A percentile compares a stretch with the other conserved stretches of the same genome.
phyloP scores from a whole-genome alignment of 2,888 invertebrate species.

The Hesperia comma region DNA sequence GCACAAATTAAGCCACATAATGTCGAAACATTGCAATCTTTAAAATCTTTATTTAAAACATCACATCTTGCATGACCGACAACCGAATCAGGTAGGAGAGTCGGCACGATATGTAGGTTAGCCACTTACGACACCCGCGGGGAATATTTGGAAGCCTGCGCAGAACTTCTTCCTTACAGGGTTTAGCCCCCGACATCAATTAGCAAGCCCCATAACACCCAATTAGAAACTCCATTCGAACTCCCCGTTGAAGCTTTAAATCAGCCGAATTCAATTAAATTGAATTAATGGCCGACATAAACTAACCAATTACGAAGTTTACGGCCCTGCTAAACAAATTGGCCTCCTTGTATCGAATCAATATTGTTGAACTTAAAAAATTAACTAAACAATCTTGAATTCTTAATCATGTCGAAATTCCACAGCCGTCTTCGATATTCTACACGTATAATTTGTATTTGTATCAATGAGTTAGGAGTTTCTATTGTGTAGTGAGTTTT shows the following conservation, averaged over 20 bases:
- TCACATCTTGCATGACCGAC: too few relatives aligned
- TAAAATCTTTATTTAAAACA: too few relatives aligned
- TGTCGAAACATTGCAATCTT: too few relatives aligned
- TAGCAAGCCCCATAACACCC: slow-evolving; percentile 12
- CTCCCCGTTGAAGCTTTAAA: slow-evolving; percentile 27
- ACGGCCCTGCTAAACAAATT: slow-evolving; percentile 45
- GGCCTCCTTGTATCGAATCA: slow-evolving; percentile 21
- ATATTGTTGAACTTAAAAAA: background rate
- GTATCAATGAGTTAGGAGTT: too few relatives aligned
- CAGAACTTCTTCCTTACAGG: slow-evolving; percentile 1
- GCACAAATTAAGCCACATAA: too few relatives aligned
- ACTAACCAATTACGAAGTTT: slow-evolving; percentile 51
- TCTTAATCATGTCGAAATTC: background rate
- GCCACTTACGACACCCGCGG: background rate
- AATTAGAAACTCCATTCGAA: slow-evolving; percentile 16
- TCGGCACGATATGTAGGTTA: background rate
- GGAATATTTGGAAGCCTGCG: slow-evolving; percentile 6
- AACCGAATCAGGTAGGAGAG: too few relatives aligned
- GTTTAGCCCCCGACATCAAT: slow-evolving; percentile 15
- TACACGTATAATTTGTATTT: too few relatives aligned
- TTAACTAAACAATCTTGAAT: background rate
- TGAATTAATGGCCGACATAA: slow-evolving; percentile 49
- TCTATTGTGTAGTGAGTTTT: too few relatives aligned
- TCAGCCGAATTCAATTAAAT: slow-evolving; percentile 47
- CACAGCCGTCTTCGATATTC: too few relatives aligned